Evolutionary conservation across 64 coral and sea anemone species (phyloP), one percentile per base, ranked within the genome.

Genomic region (Montipora cactus): DNA sequence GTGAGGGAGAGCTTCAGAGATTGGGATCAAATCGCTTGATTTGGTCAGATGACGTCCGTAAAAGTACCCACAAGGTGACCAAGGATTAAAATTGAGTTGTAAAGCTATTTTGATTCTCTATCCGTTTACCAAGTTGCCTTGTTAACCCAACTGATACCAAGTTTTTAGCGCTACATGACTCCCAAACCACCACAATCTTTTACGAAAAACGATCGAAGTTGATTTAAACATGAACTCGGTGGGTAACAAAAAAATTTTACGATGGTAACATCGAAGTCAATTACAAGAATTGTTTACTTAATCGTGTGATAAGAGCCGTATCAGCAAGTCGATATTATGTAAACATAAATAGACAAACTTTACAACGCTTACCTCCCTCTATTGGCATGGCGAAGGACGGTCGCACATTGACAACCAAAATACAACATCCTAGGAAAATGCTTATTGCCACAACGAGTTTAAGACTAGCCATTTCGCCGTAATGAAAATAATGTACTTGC

Each of bases 331-430:
- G 79, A 44, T 84, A 84, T 57, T 13, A 47, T 44, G 45, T 84
- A 86, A 86, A 86, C 44, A 22, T 10, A 18, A 15, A 84, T 47
- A 14, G 67, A 18, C 37, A 37, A 37, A 14, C 37, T 5, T 21
- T 8, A 23, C 1, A 82, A 28, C 0, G 18, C 82, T 86, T 70
- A 86, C 82, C 82, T 86, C 64, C 66, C 9, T 86, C 82, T 5
- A 86, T 72, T 86, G 82, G 82, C 82, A 86, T 86, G 44, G 82
- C 7, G 19, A 48, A 86, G 67, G 82, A 71, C 46, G 45, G 82
- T 86, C 64, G 82, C 22, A 86, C 47, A 5, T 70, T 46, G 67
- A 71, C 45, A 46, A 71, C 15, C 45, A 86, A 72, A 71, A 70
- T 66, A 62, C 22, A 70, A 86, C 67, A 71, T 50, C 82, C 62